These are phyloP conservation scores for Gallinago undulata DNA, from an alignment of 2,113 vertebrate genomes.

Conservation along the genomic window DNA sequence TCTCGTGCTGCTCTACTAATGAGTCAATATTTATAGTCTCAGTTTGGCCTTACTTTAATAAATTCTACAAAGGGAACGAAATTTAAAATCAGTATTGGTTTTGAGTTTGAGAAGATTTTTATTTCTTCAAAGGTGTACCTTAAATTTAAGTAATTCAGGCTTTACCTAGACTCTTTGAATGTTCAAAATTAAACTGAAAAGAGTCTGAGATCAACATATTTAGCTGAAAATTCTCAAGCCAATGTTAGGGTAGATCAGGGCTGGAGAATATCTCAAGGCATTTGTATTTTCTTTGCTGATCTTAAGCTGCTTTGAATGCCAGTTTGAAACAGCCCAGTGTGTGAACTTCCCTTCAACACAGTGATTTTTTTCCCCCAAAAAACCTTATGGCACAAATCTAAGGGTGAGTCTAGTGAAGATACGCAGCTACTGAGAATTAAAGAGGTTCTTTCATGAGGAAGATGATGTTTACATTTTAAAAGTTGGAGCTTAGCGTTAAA, in stretches of 20 bases:
- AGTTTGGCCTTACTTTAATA: not conserved
- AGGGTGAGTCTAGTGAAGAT: not conserved
- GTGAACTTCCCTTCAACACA: not conserved
- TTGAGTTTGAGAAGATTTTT: not conserved
- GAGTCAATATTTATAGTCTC: not conserved
- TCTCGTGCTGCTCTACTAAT: not conserved
- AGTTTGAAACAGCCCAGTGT: not conserved
- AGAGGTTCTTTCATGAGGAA: not conserved
- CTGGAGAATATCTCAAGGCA: not conserved
- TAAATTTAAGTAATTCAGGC: not conserved
- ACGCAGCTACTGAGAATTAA: not conserved
- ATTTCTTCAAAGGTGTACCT: not conserved
- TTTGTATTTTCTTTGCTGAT: not conserved
- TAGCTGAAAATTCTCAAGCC: not conserved
- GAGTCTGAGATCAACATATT: not conserved
- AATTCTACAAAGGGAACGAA: not conserved
- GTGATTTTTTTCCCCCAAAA: not conserved
- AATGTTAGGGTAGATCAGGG: not conserved
- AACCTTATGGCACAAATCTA: not conserved
- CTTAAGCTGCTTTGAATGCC: not conserved
- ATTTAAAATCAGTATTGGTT: not conserved
- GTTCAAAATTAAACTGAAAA: not conserved
- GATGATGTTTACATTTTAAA: not conserved
- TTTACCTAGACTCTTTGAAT: not conserved
- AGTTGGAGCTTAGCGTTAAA: not conserved